Conservation (phyloP, 2,888 invertebrate species). For the Stramonita haemastoma region DNA sequence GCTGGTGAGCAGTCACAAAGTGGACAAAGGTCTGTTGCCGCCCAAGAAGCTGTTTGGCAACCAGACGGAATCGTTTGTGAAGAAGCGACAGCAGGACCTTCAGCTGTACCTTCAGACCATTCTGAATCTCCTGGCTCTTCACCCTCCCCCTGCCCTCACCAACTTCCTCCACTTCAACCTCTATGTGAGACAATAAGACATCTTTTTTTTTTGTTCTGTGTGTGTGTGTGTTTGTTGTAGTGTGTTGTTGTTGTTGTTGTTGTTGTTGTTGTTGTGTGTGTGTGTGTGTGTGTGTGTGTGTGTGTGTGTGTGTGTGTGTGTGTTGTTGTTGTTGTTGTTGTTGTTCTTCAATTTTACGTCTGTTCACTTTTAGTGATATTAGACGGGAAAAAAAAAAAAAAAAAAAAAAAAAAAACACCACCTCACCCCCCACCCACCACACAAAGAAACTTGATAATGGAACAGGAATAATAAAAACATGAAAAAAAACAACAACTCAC, state of each 20-base stretch:
- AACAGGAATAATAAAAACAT: too few relatives aligned
- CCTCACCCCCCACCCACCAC: too few relatives aligned
- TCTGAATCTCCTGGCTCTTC: slow-evolving; percentile 83
- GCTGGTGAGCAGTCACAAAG: slow-evolving; percentile 88
- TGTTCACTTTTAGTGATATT: too few relatives aligned
- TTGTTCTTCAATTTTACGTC: too few relatives aligned
- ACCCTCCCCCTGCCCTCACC: slow-evolving; percentile 88
- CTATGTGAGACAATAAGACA: slow-evolving; percentile 81
- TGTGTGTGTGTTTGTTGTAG: background rate
- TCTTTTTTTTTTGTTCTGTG: background rate
- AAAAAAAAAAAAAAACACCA: too few relatives aligned
- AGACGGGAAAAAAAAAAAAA: too few relatives aligned
- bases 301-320: too few relatives aligned
- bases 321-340: too few relatives aligned
- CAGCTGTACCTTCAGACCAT: slow-evolving; percentile 88
- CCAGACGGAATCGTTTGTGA: slow-evolving; percentile 91
- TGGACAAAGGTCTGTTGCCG: slow-evolving; percentile 90
- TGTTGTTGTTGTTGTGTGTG: too few relatives aligned
- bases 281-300: too few relatives aligned
- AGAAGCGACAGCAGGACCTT: slow-evolving; percentile 88
- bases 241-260: background rate
- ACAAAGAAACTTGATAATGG: too few relatives aligned
- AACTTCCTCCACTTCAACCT: slow-evolving; percentile 91
- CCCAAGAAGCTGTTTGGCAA: slow-evolving; percentile 96
- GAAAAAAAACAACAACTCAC: too few relatives aligned